A percentile compares a stretch with the other conserved stretches of the same genome.
Evolutionary conservation across 2,797 vertebrate genomes (phyloP).

Genomic region (Ispidina lecontei): DNA sequence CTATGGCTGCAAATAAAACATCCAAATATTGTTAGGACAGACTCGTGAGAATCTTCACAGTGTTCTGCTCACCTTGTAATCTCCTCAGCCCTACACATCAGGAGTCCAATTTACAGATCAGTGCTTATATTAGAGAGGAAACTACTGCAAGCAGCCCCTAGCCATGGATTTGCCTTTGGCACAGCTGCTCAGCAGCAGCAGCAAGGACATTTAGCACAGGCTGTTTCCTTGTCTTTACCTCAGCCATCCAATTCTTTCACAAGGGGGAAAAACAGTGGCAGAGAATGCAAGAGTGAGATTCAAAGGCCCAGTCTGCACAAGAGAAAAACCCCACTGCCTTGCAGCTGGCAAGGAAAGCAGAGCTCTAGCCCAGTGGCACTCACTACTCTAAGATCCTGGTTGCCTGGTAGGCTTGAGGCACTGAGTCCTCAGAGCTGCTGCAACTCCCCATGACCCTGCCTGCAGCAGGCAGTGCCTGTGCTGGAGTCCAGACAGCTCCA

Average conservation of each 20-base stretch:
- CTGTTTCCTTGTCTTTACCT: not conserved
- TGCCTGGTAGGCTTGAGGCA: not conserved
- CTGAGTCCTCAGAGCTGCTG: not conserved
- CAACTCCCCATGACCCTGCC: not conserved
- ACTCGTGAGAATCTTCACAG: not conserved
- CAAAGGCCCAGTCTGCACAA: not conserved
- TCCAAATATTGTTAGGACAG: not conserved
- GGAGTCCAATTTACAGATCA: not conserved
- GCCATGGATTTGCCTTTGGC: not conserved
- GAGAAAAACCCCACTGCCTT: not conserved
- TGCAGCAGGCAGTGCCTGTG: fast-evolving
- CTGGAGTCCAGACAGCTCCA: not conserved
- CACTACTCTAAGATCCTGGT: not conserved
- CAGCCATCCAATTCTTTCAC: not conserved
- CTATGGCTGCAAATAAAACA: not conserved
- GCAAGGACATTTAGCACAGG: not conserved
- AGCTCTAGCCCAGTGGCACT: not conserved
- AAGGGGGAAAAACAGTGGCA: not conserved
- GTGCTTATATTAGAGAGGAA: not conserved
- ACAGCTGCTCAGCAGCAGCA: not conserved
- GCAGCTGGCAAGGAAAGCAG: not conserved
- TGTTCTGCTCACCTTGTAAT: not conserved
- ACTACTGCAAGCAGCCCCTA: not conserved
- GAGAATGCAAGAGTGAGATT: not conserved
- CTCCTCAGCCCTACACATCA: not conserved